phyloP scores from a whole-genome alignment of 1,140 invertebrate genomes.

The Dendroctonus ponderosae region DNA sequence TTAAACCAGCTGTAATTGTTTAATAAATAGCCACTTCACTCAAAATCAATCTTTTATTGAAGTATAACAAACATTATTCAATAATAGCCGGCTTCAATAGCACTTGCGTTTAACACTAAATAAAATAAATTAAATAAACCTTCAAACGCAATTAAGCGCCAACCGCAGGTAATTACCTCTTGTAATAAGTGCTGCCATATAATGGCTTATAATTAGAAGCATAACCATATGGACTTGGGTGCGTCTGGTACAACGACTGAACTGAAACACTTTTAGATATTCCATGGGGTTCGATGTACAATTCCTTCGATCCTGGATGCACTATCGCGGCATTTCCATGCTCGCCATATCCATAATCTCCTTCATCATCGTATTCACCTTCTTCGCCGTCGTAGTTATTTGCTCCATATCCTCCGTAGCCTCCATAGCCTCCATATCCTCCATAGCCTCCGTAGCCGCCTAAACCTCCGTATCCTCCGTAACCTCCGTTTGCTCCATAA shows the following conservation, averaged over 20 bases:
- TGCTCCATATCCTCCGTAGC: not conserved
- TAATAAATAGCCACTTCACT: too few relatives aligned
- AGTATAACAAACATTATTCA: too few relatives aligned
- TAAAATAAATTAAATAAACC: not conserved
- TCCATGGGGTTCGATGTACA: not conserved
- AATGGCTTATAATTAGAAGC: not conserved
- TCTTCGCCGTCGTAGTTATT: constrained; percentile 1
- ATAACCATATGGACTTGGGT: constrained; percentile 10
- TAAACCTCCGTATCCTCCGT: not conserved
- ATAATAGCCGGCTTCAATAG: not conserved
- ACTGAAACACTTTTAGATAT: not conserved
- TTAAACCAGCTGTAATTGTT: too few relatives aligned
- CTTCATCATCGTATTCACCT: not conserved
- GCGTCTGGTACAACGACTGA: constrained; percentile 4
- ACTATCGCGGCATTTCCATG: not conserved
- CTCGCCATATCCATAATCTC: not conserved
- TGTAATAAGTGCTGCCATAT: not conserved
- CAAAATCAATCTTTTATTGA: too few relatives aligned
- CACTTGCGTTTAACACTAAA: not conserved
- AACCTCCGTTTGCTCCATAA: not conserved
- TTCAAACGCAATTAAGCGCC: not conserved
- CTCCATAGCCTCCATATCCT: not conserved
- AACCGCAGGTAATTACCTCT: constrained; percentile 3
- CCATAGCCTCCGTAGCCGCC: constrained; percentile 7
- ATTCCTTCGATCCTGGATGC: too few relatives aligned